A percentile compares a stretch with the other conserved stretches of the same genome.
These are phyloP conservation scores for Anthopleura sola DNA, from an alignment of 64 coral and sea anemone genomes.

Conservation along the genomic window DNA sequence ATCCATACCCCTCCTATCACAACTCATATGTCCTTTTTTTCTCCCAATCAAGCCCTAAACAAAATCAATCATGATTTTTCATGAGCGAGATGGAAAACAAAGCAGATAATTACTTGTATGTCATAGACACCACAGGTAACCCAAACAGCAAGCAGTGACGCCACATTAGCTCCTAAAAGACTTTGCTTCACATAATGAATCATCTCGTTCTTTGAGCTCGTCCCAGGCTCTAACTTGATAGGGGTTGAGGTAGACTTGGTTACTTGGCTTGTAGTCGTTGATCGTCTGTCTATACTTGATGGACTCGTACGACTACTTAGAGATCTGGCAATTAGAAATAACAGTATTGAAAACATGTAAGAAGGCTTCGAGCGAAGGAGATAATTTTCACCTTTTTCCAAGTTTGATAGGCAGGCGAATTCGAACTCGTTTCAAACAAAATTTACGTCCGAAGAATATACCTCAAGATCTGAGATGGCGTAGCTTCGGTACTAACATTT, in stretches of 20 bases:
- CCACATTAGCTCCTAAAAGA: constrained; percentile 46
- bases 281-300: not conserved
- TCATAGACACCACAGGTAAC: constrained; percentile 80
- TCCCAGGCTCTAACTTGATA: not conserved
- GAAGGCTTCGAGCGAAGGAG: too few relatives aligned
- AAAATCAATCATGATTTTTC: too few relatives aligned
- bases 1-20: too few relatives aligned
- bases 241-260: not conserved
- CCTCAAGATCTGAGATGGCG: too few relatives aligned
- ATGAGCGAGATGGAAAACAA: not conserved
- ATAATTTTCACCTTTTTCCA: too few relatives aligned
- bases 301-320: not conserved
- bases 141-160: constrained; percentile 67
- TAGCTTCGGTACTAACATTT: too few relatives aligned
- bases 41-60: not conserved
- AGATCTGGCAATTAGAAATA: not conserved
- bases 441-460: too few relatives aligned
- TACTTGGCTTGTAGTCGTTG: not conserved
- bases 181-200: constrained; percentile 61
- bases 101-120: constrained; percentile 44
- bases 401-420: too few relatives aligned
- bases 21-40: not conserved
- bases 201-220: constrained; percentile 31
- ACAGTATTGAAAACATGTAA: not conserved
- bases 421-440: too few relatives aligned